Evolutionary conservation across 2,888 invertebrate species (phyloP).

Genomic region (Drosophila sordidula): DNA sequence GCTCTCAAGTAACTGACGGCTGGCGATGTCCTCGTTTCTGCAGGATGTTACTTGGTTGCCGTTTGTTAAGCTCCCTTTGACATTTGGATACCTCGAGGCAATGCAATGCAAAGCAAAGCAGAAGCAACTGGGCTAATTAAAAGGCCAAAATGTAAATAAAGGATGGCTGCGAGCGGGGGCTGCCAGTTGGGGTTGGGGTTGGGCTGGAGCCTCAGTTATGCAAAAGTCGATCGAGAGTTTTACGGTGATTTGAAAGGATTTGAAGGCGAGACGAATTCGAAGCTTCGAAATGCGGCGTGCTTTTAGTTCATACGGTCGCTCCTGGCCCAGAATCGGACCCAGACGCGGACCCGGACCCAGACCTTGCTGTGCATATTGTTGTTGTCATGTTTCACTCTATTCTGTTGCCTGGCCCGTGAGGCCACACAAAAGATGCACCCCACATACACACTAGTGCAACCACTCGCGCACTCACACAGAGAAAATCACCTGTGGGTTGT

Average conservation of each 20-base stretch:
- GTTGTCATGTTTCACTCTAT: conserved; percentile 26
- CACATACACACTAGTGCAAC: background rate
- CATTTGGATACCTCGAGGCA: conserved; percentile 16
- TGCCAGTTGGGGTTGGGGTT: background rate
- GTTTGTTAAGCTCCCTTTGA: conserved; percentile 2
- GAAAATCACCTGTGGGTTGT: conserved; percentile 61
- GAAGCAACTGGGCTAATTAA: conserved; percentile 44
- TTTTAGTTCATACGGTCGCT: conserved; percentile 9
- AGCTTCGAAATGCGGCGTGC: conserved; percentile 12
- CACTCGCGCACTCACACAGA: conserved; percentile 1
- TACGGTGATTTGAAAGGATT: conserved; percentile 2
- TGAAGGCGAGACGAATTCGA: conserved; percentile 11
- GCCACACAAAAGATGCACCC: conserved; percentile 21
- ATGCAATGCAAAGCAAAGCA: conserved; percentile 1
- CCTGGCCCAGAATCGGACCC: background rate
- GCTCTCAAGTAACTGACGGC: background rate
- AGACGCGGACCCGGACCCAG: background rate
- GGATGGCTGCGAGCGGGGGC: conserved; percentile 4
- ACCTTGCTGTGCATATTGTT: conserved; percentile 13
- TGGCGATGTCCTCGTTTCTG: background rate
- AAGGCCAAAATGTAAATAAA: conserved; percentile 35
- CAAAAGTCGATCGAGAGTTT: background rate
- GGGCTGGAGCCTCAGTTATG: background rate
- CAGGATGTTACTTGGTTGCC: background rate
- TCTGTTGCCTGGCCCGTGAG: conserved; percentile 18